Base-by-base conservation (phyloP, 1,140 invertebrate species). In the Drosophila cardini region DNA sequence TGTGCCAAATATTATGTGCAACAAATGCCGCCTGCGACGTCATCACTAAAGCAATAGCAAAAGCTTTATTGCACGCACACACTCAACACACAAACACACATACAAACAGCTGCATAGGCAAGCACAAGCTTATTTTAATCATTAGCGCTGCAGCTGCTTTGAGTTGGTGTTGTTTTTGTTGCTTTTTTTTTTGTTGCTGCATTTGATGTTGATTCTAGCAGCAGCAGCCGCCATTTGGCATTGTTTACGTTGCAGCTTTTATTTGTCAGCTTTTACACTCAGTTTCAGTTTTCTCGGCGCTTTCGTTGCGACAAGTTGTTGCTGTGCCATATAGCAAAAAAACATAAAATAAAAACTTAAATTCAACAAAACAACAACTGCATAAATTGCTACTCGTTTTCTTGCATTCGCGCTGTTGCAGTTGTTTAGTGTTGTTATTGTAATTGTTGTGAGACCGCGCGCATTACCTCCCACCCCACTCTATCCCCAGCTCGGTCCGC, bases 231-330 rank as follows among this genome's bases (percentile, higher is more conserved):
- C 70, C 57, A 26, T 65, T 72, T 72, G 86, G 71, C 83, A 89
- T 89, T 89, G 79, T 87, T 89, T 87, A 77, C 83, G 69, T 69
- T 87, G 84, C 83, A 87, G 84, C 84, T 89, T 87, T 86, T 86
- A 79, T 85, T 78, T 72, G 61, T 78, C 62, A 85, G 82, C 71
- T 87, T 86, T 81, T 53, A 69, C 68, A 69, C 79, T 77, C 83
- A 60, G 70, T 67, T 67, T 72, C 68, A 87, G 84, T 89, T 89
- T 89, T 89, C 68, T 82, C 82, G 72, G 73, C 78, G 84, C 84
- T 79, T 60, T 74, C 77, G 80, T 67, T 89, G 84, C 74, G 85
- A 84, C 71, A 64, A 89, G 84, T 89, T 84, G 73, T 74, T 77
- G 67, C 65, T 74, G 65, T 70, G 70, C 55, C 43, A 53, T 46